Evolutionary conservation across 1,140 invertebrate genomes (phyloP), one percentile per base, ranked within the genome.

Genomic region (Zaprionus camerounensis): DNA sequence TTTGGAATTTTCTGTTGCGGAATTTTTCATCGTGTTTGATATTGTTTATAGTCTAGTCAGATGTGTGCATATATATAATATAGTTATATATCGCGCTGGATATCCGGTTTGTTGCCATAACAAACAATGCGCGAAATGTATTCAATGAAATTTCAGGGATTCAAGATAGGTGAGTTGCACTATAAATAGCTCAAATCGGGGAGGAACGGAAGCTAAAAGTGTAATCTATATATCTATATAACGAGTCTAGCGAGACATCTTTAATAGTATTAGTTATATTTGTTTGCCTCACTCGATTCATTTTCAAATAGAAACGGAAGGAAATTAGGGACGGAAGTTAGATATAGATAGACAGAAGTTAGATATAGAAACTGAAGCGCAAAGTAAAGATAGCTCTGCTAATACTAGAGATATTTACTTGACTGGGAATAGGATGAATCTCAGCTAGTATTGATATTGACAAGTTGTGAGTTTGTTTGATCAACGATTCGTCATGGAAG

Each of bases 31-130:
- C 22, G 49, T 55, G 31, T 22, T 36, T 24, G 53, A 44, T 66
- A 57, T 70, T 74, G 71, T 71, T 75, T 75, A 75, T 41, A 17
- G 38, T 22, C 12, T 20, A 34, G 65, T 22, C 53, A 24, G n/a
- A 66, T 57, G 38, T 57, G 41, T 41, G 24, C 34, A 41, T 22
- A 41, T 55, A 55, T 41, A 65, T 41, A 41, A 56, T 44, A 41
- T n/a, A 15, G 28, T 49, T 49, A 15, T 62, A 20, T 53, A 36
- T 28, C n/a, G 28, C 46, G 31, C 34, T 68, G 72, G 67, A 64
- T 71, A 31, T 75, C 67, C 72, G 72, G 51, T 71, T 64, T 71
- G 72, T 51, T 51, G 72, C 28, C 46, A 70, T 38, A 71, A 75
- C 53, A 75, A 71, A 64, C 31, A 71, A 24, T 34, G 2, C 1